Evolutionary conservation across 2,797 vertebrate species (phyloP).

Genomic region (Florisuga fusca): DNA sequence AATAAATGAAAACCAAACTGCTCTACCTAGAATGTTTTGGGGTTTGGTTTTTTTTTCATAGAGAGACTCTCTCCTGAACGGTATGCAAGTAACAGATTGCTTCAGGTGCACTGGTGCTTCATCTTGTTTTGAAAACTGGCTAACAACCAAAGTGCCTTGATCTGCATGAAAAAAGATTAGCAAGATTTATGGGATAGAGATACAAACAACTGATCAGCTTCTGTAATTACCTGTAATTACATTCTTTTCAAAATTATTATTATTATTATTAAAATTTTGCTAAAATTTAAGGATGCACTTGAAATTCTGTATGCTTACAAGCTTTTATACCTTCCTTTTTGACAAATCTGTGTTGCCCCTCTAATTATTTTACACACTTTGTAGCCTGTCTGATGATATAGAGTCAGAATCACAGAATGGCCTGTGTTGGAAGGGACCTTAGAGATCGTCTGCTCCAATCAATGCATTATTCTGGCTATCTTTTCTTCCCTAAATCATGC

Average conservation of each 20-base stretch:
- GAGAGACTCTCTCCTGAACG: neutral
- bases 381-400: neutral
- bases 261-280: neutral
- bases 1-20: neutral
- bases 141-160: neutral
- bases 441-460: too few relatives aligned
- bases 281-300: neutral
- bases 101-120: neutral
- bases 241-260: neutral
- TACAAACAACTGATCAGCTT: neutral
- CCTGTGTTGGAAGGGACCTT: too few relatives aligned
- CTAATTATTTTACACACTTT: neutral
- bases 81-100: neutral
- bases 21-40: neutral
- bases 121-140: neutral
- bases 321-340: neutral
- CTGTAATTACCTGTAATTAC: neutral
- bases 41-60: neutral
- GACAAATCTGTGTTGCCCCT: neutral
- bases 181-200: neutral
- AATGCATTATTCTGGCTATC: neutral
- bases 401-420: too few relatives aligned
- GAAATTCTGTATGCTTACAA: neutral
- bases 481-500: neutral
- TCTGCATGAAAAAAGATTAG: neutral